Conservation (phyloP, 2,113 vertebrate species). For the Nothoprocta pentlandii region DNA sequence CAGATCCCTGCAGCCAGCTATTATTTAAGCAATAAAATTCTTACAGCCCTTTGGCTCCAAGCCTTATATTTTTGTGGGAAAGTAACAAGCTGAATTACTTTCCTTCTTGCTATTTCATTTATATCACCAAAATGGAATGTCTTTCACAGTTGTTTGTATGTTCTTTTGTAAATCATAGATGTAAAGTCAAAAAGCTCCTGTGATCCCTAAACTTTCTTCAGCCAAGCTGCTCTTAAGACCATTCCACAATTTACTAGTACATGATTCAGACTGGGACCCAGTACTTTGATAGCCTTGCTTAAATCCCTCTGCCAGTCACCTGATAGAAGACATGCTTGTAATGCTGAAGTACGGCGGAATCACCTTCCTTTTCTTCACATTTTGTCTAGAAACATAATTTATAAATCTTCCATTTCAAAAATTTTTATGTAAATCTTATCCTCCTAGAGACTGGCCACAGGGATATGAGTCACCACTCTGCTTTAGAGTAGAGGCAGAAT, state of each 20-base stretch:
- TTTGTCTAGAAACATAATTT: not conserved
- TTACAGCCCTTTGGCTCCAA: conserved; percentile 40
- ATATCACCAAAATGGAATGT: conserved; percentile 57
- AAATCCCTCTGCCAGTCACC: not conserved
- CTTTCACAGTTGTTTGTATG: conserved; percentile 35
- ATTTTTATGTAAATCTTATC: not conserved
- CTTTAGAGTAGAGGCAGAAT: not conserved
- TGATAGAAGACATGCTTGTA: not conserved
- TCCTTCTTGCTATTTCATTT: conserved; percentile 47
- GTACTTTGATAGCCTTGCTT: not conserved
- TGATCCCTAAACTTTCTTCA: not conserved
- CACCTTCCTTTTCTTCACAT: not conserved
- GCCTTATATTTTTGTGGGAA: conserved; percentile 39
- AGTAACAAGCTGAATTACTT: conserved; percentile 19
- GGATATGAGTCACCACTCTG: not conserved
- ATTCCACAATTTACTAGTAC: not conserved
- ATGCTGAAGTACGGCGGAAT: not conserved
- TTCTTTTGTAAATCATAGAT: conserved; percentile 1
- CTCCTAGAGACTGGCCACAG: not conserved
- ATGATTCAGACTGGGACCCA: not conserved
- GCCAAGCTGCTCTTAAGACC: not conserved
- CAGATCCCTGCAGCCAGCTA: conserved; percentile 14
- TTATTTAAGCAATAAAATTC: conserved; percentile 55
- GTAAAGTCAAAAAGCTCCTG: not conserved
- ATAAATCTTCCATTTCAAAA: not conserved